Evolutionary conservation across 2,113 vertebrate species (phyloP).

Genomic region (Falco punctatus): DNA sequence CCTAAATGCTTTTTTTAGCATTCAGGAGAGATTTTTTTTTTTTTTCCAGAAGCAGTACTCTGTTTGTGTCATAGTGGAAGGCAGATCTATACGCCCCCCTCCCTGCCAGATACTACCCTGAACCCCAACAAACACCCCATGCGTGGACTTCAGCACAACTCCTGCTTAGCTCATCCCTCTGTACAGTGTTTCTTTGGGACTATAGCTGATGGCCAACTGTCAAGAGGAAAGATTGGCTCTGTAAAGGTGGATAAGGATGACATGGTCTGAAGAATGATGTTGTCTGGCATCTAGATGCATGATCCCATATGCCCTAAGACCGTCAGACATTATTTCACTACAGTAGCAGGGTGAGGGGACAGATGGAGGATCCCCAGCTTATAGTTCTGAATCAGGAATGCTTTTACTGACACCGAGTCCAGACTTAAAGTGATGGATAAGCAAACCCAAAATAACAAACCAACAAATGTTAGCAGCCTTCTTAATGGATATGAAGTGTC

Average conservation of each 20-base stretch:
- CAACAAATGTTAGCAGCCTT: background rate
- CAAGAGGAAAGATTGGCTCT: background rate
- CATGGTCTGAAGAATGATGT: background rate
- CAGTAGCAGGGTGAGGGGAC: background rate
- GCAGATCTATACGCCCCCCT: background rate
- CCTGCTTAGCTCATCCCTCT: background rate
- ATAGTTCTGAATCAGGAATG: background rate
- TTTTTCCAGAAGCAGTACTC: background rate
- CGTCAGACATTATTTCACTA: background rate
- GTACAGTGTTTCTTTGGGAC: background rate
- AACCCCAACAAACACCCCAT: background rate
- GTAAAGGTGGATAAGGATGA: background rate
- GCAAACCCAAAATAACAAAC: background rate
- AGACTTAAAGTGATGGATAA: background rate
- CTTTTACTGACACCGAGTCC: background rate
- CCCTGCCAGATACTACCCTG: fast-evolving
- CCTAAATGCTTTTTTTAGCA: too few relatives aligned
- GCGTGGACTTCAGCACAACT: background rate
- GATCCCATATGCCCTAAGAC: background rate
- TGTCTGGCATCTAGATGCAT: background rate
- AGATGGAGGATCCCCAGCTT: background rate
- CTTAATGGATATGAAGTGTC: background rate
- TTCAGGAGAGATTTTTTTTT: too few relatives aligned
- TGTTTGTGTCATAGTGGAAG: background rate
- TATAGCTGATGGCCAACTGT: fast-evolving